Evolutionary conservation across 2,797 vertebrate species (phyloP), one percentile per base, ranked within the genome.

Genomic region (Galago senegalensis): DNA sequence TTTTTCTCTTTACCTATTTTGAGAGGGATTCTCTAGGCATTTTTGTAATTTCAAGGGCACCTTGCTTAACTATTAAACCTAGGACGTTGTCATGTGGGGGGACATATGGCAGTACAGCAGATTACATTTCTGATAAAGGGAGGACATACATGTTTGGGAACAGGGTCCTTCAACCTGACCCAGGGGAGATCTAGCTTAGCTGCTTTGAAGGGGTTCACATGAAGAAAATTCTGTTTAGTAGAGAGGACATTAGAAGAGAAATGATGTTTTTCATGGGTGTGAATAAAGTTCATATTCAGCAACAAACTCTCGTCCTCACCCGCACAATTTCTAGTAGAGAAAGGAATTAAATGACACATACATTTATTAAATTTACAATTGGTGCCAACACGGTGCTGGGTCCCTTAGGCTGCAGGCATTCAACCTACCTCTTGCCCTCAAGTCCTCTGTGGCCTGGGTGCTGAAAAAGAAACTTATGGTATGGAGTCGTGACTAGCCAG

Each of bases 231-330:
- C 61, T 31, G 40, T 70, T 69, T 87, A 37, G 29, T 88, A 53
- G 70, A 31, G 34, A 83, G 29, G 76, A 73, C 63, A 81, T 75
- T 77, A 91, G 86, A 72, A 92, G 69, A 77, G 40, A 87, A 86
- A 49, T 12, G 31, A 76, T 56, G 0, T 49, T 63, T 73, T 93
- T 75, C 60, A 16, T 37, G 31, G 43, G 43, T 83, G 16, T 25
- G 46, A 58, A 43, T 70, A 61, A 27, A 61, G 75, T 63, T 92
- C n/a, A 40, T 17, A 58, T 83, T 76, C 67, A 80, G 49, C 37
- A 27, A 84, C 14, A n/a, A 95, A 49, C 10, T 87, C 13, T 43
- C 40, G 34, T n/a, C 37, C 25, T 53, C 34, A 34, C 61, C 23
- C 3, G 16, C 12, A 37, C 17, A 60, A 8, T 2, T 2, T 72